A percentile compares a stretch with the other conserved stretches of the same genome.
Conservation (phyloP, 2,113 vertebrate species). For the Eidolon helvum region DNA sequence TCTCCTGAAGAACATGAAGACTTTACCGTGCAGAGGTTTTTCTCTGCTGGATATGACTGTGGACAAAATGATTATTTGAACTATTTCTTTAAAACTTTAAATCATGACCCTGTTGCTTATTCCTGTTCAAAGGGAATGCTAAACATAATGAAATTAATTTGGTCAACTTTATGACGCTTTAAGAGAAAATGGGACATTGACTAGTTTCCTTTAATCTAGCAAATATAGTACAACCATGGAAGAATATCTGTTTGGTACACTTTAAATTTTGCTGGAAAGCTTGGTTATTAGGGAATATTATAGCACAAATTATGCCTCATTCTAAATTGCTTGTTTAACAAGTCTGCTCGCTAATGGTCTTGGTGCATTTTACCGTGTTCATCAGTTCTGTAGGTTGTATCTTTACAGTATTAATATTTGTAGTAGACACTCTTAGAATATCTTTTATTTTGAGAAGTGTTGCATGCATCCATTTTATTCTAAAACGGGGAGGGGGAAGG, state of each 20-base stretch:
- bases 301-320: not conserved
- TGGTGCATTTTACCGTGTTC: not conserved
- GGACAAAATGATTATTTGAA: not conserved
- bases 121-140: not conserved
- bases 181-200: not conserved
- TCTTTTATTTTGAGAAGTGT: not conserved
- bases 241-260: not conserved
- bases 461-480: not conserved
- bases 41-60: not conserved
- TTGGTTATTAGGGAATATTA: not conserved
- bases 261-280: slow-evolving; percentile 6
- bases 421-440: not conserved
- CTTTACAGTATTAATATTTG: not conserved
- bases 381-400: not conserved
- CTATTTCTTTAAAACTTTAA: not conserved
- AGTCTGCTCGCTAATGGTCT: not conserved
- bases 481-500: not conserved
- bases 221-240: not conserved
- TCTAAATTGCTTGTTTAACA: not conserved
- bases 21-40: not conserved
- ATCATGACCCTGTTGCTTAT: not conserved
- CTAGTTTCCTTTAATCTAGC: not conserved
- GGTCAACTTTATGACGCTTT: not conserved
- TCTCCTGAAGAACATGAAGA: not conserved
- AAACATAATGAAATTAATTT: not conserved